Percentiles rank a stretch among this genome's conserved stretches.
phyloP scores from a whole-genome alignment of 2,113 vertebrate species.

The Clarias gariepinus region DNA sequence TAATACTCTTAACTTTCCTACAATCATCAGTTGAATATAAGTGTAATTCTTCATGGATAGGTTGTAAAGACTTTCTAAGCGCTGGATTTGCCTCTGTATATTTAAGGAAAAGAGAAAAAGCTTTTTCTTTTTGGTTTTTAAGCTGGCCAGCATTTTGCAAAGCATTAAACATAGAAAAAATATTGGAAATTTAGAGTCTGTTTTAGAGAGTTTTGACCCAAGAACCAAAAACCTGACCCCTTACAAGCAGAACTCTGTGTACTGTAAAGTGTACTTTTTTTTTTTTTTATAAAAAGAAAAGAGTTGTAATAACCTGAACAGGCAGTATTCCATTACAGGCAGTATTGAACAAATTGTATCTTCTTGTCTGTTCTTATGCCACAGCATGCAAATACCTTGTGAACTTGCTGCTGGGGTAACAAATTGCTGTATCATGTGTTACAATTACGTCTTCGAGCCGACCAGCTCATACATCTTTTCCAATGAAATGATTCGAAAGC shows the following conservation, averaged over 20 bases:
- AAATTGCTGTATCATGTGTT: constrained; percentile 81
- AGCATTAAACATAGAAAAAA: constrained; percentile 53
- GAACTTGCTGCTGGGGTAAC: constrained; percentile 72
- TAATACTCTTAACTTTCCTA: constrained; percentile 48
- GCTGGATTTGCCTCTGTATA: constrained; percentile 54
- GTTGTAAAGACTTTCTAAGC: constrained; percentile 57
- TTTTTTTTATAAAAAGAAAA: constrained; percentile 58
- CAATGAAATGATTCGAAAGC: constrained; percentile 75
- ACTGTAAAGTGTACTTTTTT: constrained; percentile 12
- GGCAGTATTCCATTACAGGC: constrained; percentile 64
- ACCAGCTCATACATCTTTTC: constrained; percentile 75
- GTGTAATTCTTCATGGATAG: constrained; percentile 49
- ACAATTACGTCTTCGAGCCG: constrained; percentile 73
- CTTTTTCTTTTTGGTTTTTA: constrained; percentile 31
- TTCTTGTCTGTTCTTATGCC: constrained; percentile 54
- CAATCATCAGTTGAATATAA: constrained; percentile 51
- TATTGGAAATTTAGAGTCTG: constrained; percentile 41
- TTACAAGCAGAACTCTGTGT: constrained; percentile 56
- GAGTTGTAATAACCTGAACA: constrained; percentile 60
- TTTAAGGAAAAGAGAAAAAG: constrained; percentile 26
- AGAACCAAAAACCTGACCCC: constrained; percentile 61
- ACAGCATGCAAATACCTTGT: constrained; percentile 71
- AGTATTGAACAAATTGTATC: constrained; percentile 63
- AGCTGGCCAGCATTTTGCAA: constrained; percentile 51
- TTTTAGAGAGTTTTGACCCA: constrained; percentile 55